phyloP scores from a whole-genome alignment of 1,140 invertebrate genomes.

The Bradynema listronoti region DNA sequence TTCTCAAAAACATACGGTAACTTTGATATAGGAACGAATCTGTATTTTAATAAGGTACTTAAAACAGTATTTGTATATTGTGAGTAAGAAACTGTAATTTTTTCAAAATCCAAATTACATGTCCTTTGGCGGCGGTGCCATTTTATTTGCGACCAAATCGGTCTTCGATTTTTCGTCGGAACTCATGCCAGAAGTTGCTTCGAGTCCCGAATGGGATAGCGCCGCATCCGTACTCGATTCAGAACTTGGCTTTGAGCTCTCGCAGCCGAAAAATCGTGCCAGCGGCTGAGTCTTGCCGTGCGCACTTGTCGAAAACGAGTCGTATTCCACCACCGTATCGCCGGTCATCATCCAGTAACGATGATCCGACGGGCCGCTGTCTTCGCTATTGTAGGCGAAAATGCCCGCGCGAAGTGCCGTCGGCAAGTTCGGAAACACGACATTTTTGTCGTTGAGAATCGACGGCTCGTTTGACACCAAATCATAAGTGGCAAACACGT shows the following conservation, averaged over 20 bases:
- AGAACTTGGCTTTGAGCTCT: no score
- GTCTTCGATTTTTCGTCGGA: no score
- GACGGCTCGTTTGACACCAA: constrained; percentile 21
- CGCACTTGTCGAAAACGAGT: not conserved
- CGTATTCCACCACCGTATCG: constrained; percentile 14
- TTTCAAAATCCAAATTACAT: no score
- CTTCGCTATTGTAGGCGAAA: not conserved
- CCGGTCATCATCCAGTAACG: constrained; percentile 22
- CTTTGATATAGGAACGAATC: no score
- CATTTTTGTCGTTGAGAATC: constrained; percentile 35
- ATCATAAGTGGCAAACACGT: constrained; percentile 40
- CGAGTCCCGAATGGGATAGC: no score
- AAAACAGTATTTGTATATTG: no score
- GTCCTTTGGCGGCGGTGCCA: not conserved
- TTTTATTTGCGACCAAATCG: not conserved
- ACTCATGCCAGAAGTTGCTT: no score
- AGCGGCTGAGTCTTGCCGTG: constrained; percentile 11
- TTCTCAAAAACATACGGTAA: no score
- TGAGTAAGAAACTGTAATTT: no score
- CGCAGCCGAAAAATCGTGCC: not conserved
- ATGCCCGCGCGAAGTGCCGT: constrained; percentile 31
- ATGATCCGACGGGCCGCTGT: not conserved
- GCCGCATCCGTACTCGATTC: no score
- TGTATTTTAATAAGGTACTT: no score
- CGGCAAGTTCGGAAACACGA: constrained; percentile 32